phyloP scores from a whole-genome alignment of 2,888 invertebrate genomes.

The Hipparchia sbordonii region DNA sequence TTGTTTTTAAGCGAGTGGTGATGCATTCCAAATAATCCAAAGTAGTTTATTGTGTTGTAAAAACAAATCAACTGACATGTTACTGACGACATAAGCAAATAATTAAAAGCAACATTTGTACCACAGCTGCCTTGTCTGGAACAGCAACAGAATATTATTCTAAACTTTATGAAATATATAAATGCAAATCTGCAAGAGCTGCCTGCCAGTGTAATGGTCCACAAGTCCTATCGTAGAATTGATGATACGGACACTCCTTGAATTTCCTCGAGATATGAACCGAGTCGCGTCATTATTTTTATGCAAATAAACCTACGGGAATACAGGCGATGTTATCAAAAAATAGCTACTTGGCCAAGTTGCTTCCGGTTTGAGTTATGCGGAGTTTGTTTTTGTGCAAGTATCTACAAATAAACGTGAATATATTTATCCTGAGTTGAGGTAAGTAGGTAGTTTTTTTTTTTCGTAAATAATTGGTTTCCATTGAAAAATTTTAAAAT shows the following conservation, averaged over 20 bases:
- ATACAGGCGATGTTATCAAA: slow-evolving; percentile 21
- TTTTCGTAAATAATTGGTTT: too few species aligned
- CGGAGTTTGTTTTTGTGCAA: background rate
- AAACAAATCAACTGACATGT: too few species aligned
- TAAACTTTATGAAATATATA: slow-evolving; percentile 19
- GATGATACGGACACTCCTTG: slow-evolving; percentile 24
- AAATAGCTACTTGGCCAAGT: slow-evolving; percentile 6
- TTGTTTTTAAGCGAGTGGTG: too few species aligned
- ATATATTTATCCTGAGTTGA: too few species aligned
- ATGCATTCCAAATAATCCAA: too few species aligned
- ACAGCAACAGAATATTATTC: slow-evolving; percentile 10
- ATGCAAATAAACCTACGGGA: slow-evolving; percentile 24
- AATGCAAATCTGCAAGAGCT: slow-evolving; percentile 24
- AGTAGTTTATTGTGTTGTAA: too few species aligned
- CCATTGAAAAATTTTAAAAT: too few species aligned
- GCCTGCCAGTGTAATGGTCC: slow-evolving; percentile 20
- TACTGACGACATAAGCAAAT: background rate
- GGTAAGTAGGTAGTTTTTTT: too few species aligned
- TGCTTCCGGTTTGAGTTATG: slow-evolving; percentile 1
- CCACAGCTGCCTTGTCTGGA: background rate
- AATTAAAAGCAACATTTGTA: slow-evolving; percentile 7
- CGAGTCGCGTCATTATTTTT: slow-evolving; percentile 22
- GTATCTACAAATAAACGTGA: background rate
- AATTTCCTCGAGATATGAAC: slow-evolving; percentile 20
- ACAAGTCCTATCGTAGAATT: slow-evolving; percentile 24